These are phyloP conservation scores for Noturus placidus DNA, from an alignment of 2,113 vertebrate species.

Conservation along the genomic window DNA sequence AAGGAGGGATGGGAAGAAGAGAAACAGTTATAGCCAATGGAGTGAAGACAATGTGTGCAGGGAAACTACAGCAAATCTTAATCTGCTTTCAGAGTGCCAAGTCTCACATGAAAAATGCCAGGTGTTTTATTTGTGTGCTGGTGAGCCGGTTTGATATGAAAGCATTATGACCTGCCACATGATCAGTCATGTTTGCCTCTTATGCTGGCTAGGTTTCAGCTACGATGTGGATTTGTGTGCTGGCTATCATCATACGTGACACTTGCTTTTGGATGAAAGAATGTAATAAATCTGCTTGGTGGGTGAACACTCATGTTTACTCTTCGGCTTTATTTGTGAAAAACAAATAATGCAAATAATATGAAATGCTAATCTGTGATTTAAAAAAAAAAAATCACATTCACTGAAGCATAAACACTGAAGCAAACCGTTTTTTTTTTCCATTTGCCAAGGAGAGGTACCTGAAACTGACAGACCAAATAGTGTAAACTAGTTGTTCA, in stretches of 20 bases:
- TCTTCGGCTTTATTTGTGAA: background rate
- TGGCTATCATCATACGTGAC: background rate
- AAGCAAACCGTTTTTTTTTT: background rate
- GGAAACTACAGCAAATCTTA: slow-evolving; percentile 70
- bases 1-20: slow-evolving; percentile 43
- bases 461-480: background rate
- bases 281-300: background rate
- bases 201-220: slow-evolving; percentile 13
- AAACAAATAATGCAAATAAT: background rate
- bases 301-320: background rate
- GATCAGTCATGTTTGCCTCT: slow-evolving; percentile 35
- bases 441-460: background rate
- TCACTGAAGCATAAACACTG: background rate
- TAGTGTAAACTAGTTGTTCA: background rate
- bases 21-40: slow-evolving; percentile 68
- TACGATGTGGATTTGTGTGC: background rate
- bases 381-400: background rate
- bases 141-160: slow-evolving; percentile 65
- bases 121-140: slow-evolving; percentile 65
- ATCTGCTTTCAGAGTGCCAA: slow-evolving; percentile 61
- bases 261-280: background rate
- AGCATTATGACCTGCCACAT: slow-evolving; percentile 59
- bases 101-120: slow-evolving; percentile 69
- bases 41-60: slow-evolving; percentile 72
- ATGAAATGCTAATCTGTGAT: background rate